Percentiles rank a stretch among this genome's conserved stretches.
Evolutionary conservation across 2,888 invertebrate species (phyloP).

Genomic region (Lymantria monacha): DNA sequence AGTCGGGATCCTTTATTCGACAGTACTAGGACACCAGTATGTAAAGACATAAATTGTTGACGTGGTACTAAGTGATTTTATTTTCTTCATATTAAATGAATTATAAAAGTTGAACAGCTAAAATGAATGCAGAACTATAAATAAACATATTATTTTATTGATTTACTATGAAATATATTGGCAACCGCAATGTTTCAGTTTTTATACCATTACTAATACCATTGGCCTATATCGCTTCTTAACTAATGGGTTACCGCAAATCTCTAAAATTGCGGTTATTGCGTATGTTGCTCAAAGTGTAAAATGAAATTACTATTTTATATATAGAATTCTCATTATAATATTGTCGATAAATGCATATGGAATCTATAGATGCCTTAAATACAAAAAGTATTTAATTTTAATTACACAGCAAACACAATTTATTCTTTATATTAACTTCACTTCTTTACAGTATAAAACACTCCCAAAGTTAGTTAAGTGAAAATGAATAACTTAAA

Average conservation of each 20-base stretch:
- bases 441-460: too few relatives aligned
- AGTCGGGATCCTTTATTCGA: too few relatives aligned
- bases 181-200: conserved; percentile 17
- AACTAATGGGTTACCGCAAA: conserved; percentile 27
- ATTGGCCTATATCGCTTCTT: conserved; percentile 25
- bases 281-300: conserved; percentile 20
- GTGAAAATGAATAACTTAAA: too few relatives aligned
- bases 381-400: too few relatives aligned
- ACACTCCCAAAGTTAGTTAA: too few relatives aligned
- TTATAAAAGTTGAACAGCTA: conserved; percentile 17
- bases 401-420: too few relatives aligned
- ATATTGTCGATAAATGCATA: too few relatives aligned
- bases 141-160: conserved; percentile 41
- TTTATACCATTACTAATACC: conserved; percentile 26
- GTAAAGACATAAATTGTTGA: too few relatives aligned
- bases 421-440: too few relatives aligned
- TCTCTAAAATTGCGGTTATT: conserved; percentile 21
- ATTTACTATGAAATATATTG: conserved; percentile 27
- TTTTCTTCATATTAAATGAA: not conserved
- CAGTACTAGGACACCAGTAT: too few relatives aligned
- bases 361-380: too few relatives aligned
- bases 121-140: conserved; percentile 30
- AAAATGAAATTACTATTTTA: conserved; percentile 21
- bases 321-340: conserved; percentile 17
- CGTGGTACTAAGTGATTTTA: too few relatives aligned